phyloP scores from a whole-genome alignment of 2,113 vertebrate genomes.

The Camelus bactrianus region DNA sequence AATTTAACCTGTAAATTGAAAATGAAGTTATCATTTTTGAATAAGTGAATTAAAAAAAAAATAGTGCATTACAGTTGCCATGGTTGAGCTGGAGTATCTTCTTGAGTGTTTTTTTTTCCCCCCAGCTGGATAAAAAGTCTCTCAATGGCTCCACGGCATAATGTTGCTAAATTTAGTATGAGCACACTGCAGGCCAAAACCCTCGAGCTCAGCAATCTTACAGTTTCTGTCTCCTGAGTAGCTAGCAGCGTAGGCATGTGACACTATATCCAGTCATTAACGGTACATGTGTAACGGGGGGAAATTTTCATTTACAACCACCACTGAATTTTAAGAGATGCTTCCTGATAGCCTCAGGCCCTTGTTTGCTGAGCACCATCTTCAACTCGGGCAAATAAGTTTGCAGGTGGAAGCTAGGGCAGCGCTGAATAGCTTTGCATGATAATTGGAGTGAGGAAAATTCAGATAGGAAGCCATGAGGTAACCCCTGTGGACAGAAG shows the following conservation, averaged over 20 bases:
- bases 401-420: background rate
- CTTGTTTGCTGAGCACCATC: background rate
- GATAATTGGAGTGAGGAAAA: background rate
- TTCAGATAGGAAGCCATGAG: background rate
- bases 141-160: background rate
- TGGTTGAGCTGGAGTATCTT: constrained; percentile 28
- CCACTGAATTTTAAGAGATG: constrained; percentile 44
- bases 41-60: background rate
- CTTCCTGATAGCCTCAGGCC: background rate
- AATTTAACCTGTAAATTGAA: constrained; percentile 27
- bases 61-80: background rate
- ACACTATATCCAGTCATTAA: background rate
- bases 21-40: constrained; percentile 36
- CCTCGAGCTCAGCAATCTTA: constrained; percentile 36
- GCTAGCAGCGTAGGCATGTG: background rate
- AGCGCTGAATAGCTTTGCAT: background rate
- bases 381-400: background rate
- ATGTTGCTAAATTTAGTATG: constrained; percentile 68
- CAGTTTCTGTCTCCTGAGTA: constrained; percentile 7
- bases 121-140: constrained; percentile 13
- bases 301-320: constrained; percentile 4
- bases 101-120: constrained; percentile 2
- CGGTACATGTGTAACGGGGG: background rate
- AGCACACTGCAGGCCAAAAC: constrained; percentile 22
- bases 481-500: background rate